Evolutionary conservation across 2,113 vertebrate species (phyloP).

Genomic region (Pituophis catenifer): DNA sequence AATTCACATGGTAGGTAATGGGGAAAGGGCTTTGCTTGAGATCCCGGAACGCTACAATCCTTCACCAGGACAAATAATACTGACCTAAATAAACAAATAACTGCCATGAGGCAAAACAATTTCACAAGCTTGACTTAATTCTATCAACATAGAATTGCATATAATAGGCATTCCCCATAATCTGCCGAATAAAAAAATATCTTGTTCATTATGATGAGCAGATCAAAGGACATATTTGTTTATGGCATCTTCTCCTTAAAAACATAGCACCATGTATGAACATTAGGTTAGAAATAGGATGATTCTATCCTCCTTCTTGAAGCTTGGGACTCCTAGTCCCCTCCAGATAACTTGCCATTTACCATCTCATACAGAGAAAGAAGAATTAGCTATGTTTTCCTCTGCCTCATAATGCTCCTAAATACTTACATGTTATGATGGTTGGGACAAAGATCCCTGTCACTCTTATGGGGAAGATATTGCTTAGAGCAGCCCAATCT

Average conservation of each 20-base stretch:
- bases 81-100: background rate
- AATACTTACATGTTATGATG: background rate
- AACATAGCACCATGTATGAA: background rate
- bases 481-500: background rate
- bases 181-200: background rate
- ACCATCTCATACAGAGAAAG: background rate
- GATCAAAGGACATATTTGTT: background rate
- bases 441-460: background rate
- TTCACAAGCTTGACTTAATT: background rate
- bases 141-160: background rate
- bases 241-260: background rate
- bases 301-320: background rate
- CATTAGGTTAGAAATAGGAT: background rate
- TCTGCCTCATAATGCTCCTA: no score
- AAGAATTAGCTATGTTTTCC: no score
- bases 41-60: background rate
- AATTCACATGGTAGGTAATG: background rate
- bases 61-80: background rate
- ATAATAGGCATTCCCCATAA: background rate
- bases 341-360: background rate
- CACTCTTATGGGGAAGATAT: background rate
- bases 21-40: background rate
- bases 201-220: background rate
- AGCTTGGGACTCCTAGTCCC: background rate
- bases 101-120: background rate